phyloP scores from a whole-genome alignment of 37 sponge, comb jelly and placozoan genomes.

The Mnemiopsis leidyi region DNA sequence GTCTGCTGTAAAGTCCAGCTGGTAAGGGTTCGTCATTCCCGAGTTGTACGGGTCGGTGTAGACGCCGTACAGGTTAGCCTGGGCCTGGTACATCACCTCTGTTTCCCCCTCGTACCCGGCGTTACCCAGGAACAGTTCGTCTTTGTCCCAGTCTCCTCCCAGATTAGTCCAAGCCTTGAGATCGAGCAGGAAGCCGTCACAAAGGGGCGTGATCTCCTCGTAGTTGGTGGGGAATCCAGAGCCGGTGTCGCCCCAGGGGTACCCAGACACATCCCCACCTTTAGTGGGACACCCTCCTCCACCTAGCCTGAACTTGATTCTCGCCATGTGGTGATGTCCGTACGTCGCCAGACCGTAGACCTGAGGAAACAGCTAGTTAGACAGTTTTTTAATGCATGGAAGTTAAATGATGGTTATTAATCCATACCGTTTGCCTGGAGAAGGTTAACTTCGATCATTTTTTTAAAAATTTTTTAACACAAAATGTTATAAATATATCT shows the following conservation, averaged over 20 bases:
- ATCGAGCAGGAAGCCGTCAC: conserved; percentile 2
- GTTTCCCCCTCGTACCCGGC: neutral
- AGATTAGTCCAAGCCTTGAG: neutral
- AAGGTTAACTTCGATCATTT: too few species aligned
- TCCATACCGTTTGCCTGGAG: too few species aligned
- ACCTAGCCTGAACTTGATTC: neutral
- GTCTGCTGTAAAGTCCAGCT: neutral
- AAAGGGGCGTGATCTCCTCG: conserved; percentile 4
- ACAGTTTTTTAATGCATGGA: too few species aligned
- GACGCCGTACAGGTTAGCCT: neutral
- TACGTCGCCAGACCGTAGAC: neutral
- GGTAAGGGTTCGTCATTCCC: neutral
- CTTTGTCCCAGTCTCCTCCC: neutral
- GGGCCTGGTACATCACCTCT: conserved; percentile 17
- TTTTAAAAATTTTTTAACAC: too few species aligned
- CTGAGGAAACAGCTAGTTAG: neutral
- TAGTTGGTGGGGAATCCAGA: neutral
- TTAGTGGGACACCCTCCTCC: neutral
- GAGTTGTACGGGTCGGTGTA: neutral
- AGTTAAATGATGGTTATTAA: too few species aligned
- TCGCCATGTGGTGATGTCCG: conserved; percentile 26
- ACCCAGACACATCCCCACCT: neutral
- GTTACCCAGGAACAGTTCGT: neutral
- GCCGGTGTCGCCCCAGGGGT: conserved; percentile 2
- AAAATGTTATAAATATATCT: too few species aligned